These are phyloP conservation scores for Lithophane semibrunnea DNA, from an alignment of 2,888 invertebrate species.

Conservation along the genomic window DNA sequence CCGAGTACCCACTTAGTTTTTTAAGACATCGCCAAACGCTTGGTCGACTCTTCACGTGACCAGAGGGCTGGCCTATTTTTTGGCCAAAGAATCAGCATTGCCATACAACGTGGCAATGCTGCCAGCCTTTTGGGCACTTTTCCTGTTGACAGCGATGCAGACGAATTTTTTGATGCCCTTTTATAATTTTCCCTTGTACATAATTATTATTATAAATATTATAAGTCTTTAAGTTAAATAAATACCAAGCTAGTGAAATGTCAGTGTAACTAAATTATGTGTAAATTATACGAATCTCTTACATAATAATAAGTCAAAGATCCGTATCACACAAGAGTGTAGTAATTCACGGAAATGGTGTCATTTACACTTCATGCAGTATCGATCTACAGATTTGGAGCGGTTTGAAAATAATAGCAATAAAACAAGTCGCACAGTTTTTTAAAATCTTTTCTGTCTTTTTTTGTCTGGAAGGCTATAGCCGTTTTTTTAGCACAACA, in stretches of 20 bases:
- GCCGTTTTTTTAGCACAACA: not conserved
- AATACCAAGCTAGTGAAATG: not conserved
- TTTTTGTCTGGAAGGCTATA: not conserved
- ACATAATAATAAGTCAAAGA: conserved; percentile 34
- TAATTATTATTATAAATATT: no score
- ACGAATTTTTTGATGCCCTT: no score
- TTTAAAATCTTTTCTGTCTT: not conserved
- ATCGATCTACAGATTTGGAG: conserved; percentile 37
- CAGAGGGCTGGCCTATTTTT: no score
- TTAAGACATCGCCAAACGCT: no score
- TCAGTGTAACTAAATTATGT: not conserved
- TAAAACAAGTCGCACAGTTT: not conserved
- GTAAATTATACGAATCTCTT: conserved; percentile 29
- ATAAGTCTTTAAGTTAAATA: no score
- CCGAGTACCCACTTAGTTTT: no score
- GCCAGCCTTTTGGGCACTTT: no score
- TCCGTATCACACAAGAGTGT: conserved; percentile 54
- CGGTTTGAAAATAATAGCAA: conserved; percentile 8
- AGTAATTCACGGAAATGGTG: conserved; percentile 61
- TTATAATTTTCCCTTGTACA: no score
- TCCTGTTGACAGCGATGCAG: no score
- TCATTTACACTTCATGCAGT: conserved; percentile 52
- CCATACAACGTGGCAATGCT: no score
- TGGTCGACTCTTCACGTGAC: no score
- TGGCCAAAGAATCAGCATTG: no score